Percentiles rank a stretch among this genome's conserved stretches.
Evolutionary conservation across 2,888 invertebrate species (phyloP).

Genomic region (Tetragnatha montana): DNA sequence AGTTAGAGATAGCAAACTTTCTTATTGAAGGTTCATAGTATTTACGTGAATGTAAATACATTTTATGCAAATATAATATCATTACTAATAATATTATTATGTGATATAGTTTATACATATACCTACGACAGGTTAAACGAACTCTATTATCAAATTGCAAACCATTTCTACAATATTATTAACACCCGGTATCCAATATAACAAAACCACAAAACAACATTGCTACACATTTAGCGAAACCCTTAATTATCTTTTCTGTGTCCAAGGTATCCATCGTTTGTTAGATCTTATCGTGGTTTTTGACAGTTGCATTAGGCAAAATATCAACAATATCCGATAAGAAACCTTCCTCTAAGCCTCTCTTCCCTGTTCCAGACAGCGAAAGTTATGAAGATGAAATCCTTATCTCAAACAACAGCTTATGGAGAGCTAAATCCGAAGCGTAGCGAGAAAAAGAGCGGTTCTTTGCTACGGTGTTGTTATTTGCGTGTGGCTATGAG

Average conservation of each 20-base stretch:
- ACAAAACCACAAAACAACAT: no score
- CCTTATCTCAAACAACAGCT: neutral
- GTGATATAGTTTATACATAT: no score
- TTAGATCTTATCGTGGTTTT: neutral
- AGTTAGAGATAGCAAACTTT: no score
- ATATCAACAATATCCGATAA: neutral
- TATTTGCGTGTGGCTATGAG: neutral
- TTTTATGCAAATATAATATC: no score
- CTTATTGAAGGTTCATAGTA: no score
- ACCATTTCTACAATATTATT: no score
- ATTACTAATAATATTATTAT: no score
- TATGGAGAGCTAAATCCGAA: neutral
- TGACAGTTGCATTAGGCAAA: neutral
- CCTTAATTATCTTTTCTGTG: neutral
- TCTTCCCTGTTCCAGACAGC: neutral
- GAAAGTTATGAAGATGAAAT: neutral
- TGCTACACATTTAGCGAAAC: neutral
- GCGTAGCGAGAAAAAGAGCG: neutral
- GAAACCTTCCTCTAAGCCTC: neutral
- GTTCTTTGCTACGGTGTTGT: neutral
- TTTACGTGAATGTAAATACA: no score
- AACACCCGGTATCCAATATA: no score
- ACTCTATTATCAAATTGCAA: no score
- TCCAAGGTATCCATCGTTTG: neutral
- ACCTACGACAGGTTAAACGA: no score